Base-by-base conservation (phyloP, 2,888 invertebrate genomes). In the Dolichomitus sp. region DNA sequence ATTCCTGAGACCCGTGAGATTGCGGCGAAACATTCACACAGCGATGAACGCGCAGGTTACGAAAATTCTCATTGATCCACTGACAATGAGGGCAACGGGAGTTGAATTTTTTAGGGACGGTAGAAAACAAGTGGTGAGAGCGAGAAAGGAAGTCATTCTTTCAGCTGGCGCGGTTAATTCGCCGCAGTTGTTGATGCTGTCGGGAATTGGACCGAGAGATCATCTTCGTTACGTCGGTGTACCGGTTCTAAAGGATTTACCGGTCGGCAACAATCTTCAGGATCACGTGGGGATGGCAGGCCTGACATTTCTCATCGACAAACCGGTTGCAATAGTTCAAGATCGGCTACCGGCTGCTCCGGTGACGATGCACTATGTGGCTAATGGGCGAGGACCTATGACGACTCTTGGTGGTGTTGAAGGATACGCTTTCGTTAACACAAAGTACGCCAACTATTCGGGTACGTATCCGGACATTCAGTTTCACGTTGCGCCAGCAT, bases 401-500 rank as follows among this genome's bases (percentile, higher is more conserved):
- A 98, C 98, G 0, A 97, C 97, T 0, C 94, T 98, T 0, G 98
- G 98, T 2, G 98, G 98, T 0, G 96, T 98, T 6, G 98, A 98
- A 94, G 98, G 97, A 0, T 94, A 98, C 72, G 98, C 97, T 1
- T 98, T 98, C 92, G 96, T 98, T 0, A 97, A 97, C 87, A 98
- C 98, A 0, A 96, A 96, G 83, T 97, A 96, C 87, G 98, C 97
- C 0, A 98, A 98, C 89, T 94, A 95, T 66, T 96, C 97, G 1
- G 95, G 96, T 1, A 95, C 96, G 84, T 97, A 97, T 96, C 98
- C 98, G 0, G 98, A 98, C 88, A 96, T 98, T 61, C 98, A 98
- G 89, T 97, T 98, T 89, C 98, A 98, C 90, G 98, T 98, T 97
- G 98, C 98, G 1, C 98, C 98, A 0, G 98, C 98, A 0, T 97